phyloP scores from a whole-genome alignment of 2,113 vertebrate genomes.

The Saguinus midas region DNA sequence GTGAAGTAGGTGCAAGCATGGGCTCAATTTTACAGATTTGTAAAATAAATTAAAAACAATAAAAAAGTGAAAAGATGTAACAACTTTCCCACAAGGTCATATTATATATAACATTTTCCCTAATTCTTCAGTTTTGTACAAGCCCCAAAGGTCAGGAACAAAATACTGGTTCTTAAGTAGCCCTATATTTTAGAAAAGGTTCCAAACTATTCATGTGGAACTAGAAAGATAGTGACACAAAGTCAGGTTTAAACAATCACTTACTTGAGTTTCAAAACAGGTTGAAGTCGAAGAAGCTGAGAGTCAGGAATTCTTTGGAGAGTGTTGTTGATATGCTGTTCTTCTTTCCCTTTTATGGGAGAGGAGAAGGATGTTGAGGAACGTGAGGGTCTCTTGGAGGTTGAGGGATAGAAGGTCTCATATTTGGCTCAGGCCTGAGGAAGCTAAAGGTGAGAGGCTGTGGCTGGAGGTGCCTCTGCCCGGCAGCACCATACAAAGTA shows the following conservation, averaged over 20 bases:
- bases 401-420: background rate
- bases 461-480: background rate
- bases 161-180: background rate
- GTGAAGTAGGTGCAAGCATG: background rate
- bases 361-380: background rate
- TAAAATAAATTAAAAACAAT: background rate
- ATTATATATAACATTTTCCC: background rate
- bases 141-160: background rate
- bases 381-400: background rate
- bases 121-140: background rate
- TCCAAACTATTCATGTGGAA: background rate
- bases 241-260: background rate
- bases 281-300: background rate
- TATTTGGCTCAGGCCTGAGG: background rate
- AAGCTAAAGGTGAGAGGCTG: background rate
- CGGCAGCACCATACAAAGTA: background rate
- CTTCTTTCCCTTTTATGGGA: background rate
- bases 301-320: background rate
- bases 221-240: background rate
- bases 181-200: background rate
- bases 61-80: background rate
- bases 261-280: background rate
- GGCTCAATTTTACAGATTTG: background rate
- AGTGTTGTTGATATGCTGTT: background rate
- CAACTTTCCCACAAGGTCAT: background rate